These are phyloP conservation scores for Microtus montanus DNA, from an alignment of 2,113 vertebrate species.

Conservation along the genomic window DNA sequence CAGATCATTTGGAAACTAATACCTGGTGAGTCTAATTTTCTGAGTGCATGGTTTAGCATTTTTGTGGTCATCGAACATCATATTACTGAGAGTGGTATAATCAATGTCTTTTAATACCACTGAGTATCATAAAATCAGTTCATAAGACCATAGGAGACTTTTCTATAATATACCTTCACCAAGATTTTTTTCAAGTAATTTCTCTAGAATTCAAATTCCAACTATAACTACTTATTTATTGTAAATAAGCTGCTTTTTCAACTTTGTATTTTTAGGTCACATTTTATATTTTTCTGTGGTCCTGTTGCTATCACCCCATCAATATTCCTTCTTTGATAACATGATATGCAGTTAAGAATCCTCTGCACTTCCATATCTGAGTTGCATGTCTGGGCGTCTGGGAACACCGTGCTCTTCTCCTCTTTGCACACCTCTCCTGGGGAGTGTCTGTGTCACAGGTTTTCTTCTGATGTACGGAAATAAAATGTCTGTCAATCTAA, in stretches of 20 bases:
- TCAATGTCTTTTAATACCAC: not conserved
- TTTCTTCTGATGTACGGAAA: not conserved
- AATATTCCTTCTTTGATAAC: not conserved
- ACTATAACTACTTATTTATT: not conserved
- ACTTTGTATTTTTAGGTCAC: not conserved
- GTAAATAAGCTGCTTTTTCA: not conserved
- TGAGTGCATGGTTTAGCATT: not conserved
- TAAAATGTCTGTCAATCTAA: not conserved
- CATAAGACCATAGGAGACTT: not conserved
- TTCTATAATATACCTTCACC: not conserved
- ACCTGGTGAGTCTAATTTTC: not conserved
- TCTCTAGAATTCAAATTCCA: not conserved
- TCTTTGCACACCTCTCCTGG: not conserved
- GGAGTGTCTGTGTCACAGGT: not conserved
- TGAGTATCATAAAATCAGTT: constrained; percentile 15
- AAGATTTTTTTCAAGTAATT: not conserved
- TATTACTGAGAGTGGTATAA: not conserved
- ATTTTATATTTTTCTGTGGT: constrained; percentile 31
- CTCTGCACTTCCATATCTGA: not conserved
- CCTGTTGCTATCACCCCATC: not conserved
- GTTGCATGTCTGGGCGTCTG: not conserved
- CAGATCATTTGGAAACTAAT: not conserved
- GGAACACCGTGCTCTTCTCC: not conserved
- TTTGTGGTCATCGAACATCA: not conserved
- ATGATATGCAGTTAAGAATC: not conserved